Evolutionary conservation across 2,113 vertebrate genomes (phyloP).

Genomic region (Tragelaphus imberbis): DNA sequence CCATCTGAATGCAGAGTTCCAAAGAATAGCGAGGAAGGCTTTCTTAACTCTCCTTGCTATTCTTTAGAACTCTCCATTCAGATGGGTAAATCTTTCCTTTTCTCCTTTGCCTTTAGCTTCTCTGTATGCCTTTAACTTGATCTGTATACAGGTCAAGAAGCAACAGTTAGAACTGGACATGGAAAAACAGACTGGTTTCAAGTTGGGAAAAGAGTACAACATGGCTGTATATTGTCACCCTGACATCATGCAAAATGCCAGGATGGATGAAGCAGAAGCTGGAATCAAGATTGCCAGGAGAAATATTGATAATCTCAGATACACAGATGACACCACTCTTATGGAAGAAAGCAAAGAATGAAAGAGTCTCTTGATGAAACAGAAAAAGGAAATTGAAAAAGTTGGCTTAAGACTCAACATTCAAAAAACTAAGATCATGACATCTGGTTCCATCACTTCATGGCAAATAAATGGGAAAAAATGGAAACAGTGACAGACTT

Average conservation of each 20-base stretch:
- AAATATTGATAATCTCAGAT: not conserved
- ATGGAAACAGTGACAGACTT: not conserved
- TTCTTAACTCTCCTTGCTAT: too few relatives aligned
- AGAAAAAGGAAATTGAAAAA: not conserved
- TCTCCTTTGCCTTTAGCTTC: not conserved
- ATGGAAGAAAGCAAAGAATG: not conserved
- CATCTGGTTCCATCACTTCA: not conserved
- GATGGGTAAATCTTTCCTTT: not conserved
- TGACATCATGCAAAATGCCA: not conserved
- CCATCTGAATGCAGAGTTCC: too few relatives aligned
- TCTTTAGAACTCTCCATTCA: not conserved
- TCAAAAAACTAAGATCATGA: rapidly evolving
- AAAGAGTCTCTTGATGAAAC: not conserved
- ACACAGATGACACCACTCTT: not conserved
- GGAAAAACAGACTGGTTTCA: not conserved
- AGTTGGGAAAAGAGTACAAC: not conserved
- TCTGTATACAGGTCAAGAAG: not conserved
- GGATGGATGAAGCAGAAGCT: not conserved
- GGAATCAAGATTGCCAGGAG: not conserved
- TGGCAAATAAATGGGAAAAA: not conserved
- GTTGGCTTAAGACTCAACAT: not conserved
- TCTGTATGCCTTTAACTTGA: not conserved
- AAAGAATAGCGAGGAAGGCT: too few relatives aligned
- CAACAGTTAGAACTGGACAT: too few relatives aligned
- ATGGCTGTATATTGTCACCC: not conserved